A percentile compares a stretch with the other conserved stretches of the same genome.
Evolutionary conservation across 2,888 invertebrate genomes (phyloP).

Genomic region (Archaeoteleia sp.): DNA sequence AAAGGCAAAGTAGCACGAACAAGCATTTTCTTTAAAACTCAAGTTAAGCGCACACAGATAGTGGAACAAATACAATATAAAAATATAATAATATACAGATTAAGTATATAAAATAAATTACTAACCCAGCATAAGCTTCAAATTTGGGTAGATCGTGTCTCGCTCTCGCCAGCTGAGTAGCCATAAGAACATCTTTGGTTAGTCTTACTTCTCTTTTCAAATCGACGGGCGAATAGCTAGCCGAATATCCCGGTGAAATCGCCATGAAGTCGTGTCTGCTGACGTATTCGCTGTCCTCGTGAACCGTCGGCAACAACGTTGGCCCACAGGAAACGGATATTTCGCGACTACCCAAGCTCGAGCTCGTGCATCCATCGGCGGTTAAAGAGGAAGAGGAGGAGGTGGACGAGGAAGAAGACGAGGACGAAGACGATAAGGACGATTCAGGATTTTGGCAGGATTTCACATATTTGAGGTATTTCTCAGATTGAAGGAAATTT

Average conservation of each 20-base stretch:
- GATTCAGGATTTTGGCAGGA: slow-evolving; percentile 77
- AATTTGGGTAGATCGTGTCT: slow-evolving; percentile 80
- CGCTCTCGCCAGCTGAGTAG: slow-evolving; percentile 84
- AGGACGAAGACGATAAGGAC: slow-evolving; percentile 37
- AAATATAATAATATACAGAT: slow-evolving; percentile 24
- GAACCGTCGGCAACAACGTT: slow-evolving; percentile 85
- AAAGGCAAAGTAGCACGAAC: too few species aligned
- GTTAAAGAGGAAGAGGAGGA: slow-evolving; percentile 40
- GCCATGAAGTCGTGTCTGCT: slow-evolving; percentile 37
- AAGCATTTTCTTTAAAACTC: slow-evolving; percentile 16
- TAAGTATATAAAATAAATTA: too few species aligned
- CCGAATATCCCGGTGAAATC: slow-evolving; percentile 60
- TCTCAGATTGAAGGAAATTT: slow-evolving; percentile 93
- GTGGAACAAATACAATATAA: background rate
- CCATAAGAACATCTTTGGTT: slow-evolving; percentile 87
- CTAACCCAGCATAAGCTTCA: slow-evolving; percentile 82
- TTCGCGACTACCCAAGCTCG: slow-evolving; percentile 68
- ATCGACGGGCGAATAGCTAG: slow-evolving; percentile 71
- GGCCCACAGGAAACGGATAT: slow-evolving; percentile 76
- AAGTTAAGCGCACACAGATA: slow-evolving; percentile 3
- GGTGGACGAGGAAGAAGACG: slow-evolving; percentile 41
- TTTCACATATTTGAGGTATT: slow-evolving; percentile 90
- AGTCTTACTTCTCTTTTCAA: slow-evolving; percentile 78
- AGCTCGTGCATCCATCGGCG: slow-evolving; percentile 67
- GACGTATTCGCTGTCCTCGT: slow-evolving; percentile 88